phyloP scores from a whole-genome alignment of 2,113 vertebrate species.

The Andinoacara biseriatus region DNA sequence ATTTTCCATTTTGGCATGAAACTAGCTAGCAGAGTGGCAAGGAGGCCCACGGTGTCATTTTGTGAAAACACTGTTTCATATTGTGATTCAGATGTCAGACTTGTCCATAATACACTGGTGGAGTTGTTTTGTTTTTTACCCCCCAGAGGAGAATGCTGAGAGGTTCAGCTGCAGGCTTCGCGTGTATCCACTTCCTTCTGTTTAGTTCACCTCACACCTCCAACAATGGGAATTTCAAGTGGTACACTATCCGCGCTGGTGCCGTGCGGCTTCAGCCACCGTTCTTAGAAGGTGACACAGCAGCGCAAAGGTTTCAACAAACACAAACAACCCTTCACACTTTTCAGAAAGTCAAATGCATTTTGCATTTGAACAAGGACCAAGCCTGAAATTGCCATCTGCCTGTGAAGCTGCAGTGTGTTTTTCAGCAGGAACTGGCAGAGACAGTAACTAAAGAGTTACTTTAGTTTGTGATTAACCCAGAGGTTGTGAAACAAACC shows the following conservation, averaged over 20 bases:
- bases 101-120: slow-evolving; percentile 14
- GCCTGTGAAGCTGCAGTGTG: slow-evolving; percentile 5
- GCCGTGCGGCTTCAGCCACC: neutral
- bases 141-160: neutral
- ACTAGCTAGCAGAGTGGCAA: neutral
- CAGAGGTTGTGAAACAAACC: slow-evolving; percentile 65
- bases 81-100: slow-evolving; percentile 38
- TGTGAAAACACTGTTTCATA: slow-evolving; percentile 45
- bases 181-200: slow-evolving; percentile 39
- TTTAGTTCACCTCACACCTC: slow-evolving; percentile 59
- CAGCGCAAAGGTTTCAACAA: neutral
- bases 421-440: neutral
- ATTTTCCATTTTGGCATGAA: slow-evolving; percentile 17
- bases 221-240: slow-evolving; percentile 44
- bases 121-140: neutral
- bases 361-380: neutral
- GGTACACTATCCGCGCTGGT: slow-evolving; percentile 16
- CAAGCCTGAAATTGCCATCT: neutral
- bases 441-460: neutral
- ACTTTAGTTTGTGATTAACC: slow-evolving; percentile 75
- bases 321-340: neutral
- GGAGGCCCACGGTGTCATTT: slow-evolving; percentile 14
- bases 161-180: slow-evolving; percentile 17
- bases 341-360: neutral
- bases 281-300: slow-evolving; percentile 8